phyloP scores from a whole-genome alignment of 2,888 invertebrate species.

The Spodoptera picta region DNA sequence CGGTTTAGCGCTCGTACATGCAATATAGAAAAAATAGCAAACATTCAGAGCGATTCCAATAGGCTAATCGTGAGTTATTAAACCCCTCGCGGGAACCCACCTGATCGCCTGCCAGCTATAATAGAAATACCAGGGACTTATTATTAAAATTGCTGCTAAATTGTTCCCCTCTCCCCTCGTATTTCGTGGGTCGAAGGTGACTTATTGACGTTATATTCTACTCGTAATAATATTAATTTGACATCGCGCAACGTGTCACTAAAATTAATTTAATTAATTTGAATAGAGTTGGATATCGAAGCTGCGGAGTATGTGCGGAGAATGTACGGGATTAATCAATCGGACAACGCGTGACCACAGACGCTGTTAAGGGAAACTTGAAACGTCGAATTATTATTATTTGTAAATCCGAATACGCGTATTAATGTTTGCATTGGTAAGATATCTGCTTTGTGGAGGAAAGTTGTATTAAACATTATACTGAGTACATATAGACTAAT shows the following conservation, averaged over 20 bases:
- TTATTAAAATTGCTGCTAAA: slow-evolving; percentile 89
- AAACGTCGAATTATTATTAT: slow-evolving; percentile 19
- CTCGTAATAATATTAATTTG: slow-evolving; percentile 70
- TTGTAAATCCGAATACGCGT: slow-evolving; percentile 9
- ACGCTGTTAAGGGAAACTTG: slow-evolving; percentile 17
- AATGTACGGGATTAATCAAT: slow-evolving; percentile 49
- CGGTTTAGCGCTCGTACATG: slow-evolving; percentile 73
- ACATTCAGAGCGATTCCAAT: slow-evolving; percentile 88
- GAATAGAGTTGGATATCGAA: slow-evolving; percentile 27
- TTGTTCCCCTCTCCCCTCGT: slow-evolving; percentile 85
- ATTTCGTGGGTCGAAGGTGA: slow-evolving; percentile 79
- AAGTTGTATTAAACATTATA: not conserved
- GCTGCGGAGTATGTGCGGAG: slow-evolving; percentile 17
- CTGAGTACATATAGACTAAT: too few species aligned
- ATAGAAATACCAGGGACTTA: slow-evolving; percentile 89
- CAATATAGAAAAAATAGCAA: slow-evolving; percentile 87
- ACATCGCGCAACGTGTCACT: slow-evolving; percentile 47
- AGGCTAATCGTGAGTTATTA: slow-evolving; percentile 88
- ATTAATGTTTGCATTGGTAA: not conserved
- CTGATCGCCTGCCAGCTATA: slow-evolving; percentile 87
- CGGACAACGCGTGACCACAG: slow-evolving; percentile 35
- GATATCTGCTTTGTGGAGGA: slow-evolving; percentile 5
- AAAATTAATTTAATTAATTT: slow-evolving; percentile 53
- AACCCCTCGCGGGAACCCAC: slow-evolving; percentile 84
- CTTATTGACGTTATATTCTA: slow-evolving; percentile 68